Conservation (phyloP, 2,797 vertebrate genomes). For the Micromesistius poutassou region DNA sequence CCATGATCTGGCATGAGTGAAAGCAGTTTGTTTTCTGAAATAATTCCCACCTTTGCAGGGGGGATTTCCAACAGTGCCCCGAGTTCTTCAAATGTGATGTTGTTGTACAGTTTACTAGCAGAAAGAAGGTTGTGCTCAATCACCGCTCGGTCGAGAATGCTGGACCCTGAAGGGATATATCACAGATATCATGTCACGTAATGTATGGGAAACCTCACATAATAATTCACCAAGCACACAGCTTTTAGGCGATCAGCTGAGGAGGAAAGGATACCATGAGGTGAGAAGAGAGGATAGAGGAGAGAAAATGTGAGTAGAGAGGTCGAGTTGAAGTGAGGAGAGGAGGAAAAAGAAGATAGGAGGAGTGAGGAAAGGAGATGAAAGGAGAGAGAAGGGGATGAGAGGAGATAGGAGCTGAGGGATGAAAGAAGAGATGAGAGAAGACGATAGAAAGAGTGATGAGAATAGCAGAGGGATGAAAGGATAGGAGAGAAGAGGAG, state of each 20-base stretch:
- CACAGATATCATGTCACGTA: conserved; percentile 12
- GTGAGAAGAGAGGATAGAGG: neutral
- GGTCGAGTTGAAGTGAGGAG: neutral
- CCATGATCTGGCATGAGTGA: no score
- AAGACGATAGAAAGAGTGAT: neutral
- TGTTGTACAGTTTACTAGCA: conserved; percentile 98
- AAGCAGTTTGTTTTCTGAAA: neutral
- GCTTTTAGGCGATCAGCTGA: neutral
- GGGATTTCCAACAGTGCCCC: conserved; percentile 96
- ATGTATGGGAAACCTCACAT: conserved; percentile 1
- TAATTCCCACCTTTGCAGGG: conserved; percentile 87
- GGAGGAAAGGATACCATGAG: neutral
- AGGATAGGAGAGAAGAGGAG: neutral
- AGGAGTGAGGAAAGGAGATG: neutral
- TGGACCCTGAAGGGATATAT: conserved; percentile 80
- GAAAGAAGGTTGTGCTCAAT: conserved; percentile 98
- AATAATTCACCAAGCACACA: neutral
- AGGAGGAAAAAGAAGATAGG: neutral
- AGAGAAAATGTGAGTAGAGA: neutral
- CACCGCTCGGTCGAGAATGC: conserved; percentile 96
- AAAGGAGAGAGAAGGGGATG: neutral
- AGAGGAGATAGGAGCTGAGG: neutral
- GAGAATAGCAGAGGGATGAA: neutral
- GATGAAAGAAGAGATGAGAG: neutral
- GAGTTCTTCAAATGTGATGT: conserved; percentile 98